Evolutionary conservation across 2,888 invertebrate species (phyloP), one percentile per base, ranked within the genome.

Genomic region (Eilema depressum): DNA sequence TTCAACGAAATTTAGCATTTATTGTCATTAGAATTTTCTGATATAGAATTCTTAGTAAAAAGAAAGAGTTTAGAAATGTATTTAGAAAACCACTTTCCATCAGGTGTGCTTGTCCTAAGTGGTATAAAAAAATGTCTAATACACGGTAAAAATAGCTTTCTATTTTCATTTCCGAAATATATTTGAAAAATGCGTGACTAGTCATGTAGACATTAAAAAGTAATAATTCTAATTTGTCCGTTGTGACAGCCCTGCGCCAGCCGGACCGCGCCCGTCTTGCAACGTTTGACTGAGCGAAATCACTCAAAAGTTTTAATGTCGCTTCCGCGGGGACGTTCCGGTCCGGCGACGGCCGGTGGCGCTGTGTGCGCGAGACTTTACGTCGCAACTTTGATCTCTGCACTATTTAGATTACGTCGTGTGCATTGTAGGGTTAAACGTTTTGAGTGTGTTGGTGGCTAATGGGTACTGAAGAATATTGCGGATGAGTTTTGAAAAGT

Each of bases 301-400:
- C 94, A 94, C 94, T 94, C 94, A 94, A 94, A 94, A 94, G 91
- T 95, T 95, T 95, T 94, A 94, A 95, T 94, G 92, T 92, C 90
- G 91, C 89, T 93, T 95, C 94, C 94, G 93, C 88, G 87, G 92
- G 89, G 90, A 90, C 86, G 84, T 86, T 86, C 85, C 89, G 88
- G 89, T 82, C 82, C 79, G 83, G 70, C 80, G 76, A 71, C 70
- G 61, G 66, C 79, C 76, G 65, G 76, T 69, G 73, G 74, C 75
- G 70, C 67, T 73, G 87, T 87, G 89, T 89, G 88, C 74, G 86
- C 80, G 75, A 75, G 72, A 81, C 86, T 85, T 88, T 88, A 86
- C 83, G 83, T 85, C 81, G 70, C 69, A 66, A 66, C 57, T 66
- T 66, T 57, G 75, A 77, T 77, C 83, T 83, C 47, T 66, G 26